phyloP scores from a whole-genome alignment of 2,888 invertebrate genomes.

The Auanema freiburgensis region DNA sequence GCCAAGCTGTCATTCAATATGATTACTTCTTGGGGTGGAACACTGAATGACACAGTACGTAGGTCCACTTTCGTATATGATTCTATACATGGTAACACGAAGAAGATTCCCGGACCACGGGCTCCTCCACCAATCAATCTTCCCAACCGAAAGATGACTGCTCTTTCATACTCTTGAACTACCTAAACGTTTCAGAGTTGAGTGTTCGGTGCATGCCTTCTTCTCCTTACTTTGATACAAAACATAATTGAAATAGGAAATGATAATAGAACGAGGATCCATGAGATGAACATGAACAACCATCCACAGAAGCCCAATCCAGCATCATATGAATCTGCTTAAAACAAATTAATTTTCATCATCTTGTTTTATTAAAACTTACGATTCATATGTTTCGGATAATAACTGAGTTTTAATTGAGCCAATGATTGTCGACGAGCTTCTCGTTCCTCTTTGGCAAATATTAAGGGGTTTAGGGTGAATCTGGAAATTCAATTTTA shows the following conservation, averaged over 20 bases:
- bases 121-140: slow-evolving; percentile 77
- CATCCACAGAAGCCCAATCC: slow-evolving; percentile 58
- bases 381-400: slow-evolving; percentile 60
- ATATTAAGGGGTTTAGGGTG: slow-evolving; percentile 62
- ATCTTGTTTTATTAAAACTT: slow-evolving; percentile 23
- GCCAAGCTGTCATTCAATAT: not conserved
- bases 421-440: slow-evolving; percentile 62
- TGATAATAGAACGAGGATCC: slow-evolving; percentile 46
- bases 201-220: not conserved
- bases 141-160: slow-evolving; percentile 83
- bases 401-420: slow-evolving; percentile 62
- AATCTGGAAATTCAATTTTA: slow-evolving; percentile 42
- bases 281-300: slow-evolving; percentile 51
- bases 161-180: slow-evolving; percentile 73
- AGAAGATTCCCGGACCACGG: slow-evolving; percentile 70
- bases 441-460: slow-evolving; percentile 62
- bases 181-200: slow-evolving; percentile 33
- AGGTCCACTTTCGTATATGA: slow-evolving; percentile 86
- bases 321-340: slow-evolving; percentile 61
- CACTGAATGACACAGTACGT: slow-evolving; percentile 90
- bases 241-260: slow-evolving; percentile 55
- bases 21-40: slow-evolving; percentile 95
- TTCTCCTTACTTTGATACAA: slow-evolving; percentile 47
- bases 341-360: slow-evolving; percentile 23
- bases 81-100: slow-evolving; percentile 81